A percentile compares a stretch with the other conserved stretches of the same genome.
Conservation (phyloP, 2,113 vertebrate genomes). For the Chloroceryle aenea region DNA sequence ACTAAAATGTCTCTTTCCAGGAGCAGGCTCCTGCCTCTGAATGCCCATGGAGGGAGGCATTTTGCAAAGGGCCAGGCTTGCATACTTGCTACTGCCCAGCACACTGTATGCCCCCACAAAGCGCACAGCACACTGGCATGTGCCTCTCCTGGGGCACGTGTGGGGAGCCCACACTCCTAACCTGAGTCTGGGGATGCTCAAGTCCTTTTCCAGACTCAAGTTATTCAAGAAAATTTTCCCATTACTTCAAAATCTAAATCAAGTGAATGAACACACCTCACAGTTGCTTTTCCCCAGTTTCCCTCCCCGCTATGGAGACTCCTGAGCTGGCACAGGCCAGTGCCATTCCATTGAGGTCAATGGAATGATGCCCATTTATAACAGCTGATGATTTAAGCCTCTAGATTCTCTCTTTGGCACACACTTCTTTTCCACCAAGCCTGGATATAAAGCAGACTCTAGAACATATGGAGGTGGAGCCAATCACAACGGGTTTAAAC, state of each 20-base stretch:
- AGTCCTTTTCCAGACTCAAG: not conserved
- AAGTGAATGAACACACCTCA: not conserved
- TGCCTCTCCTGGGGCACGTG: not conserved
- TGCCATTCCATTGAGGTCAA: not conserved
- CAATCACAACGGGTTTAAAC: not conserved
- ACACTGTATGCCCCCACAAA: not conserved
- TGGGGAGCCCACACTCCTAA: rapidly evolving
- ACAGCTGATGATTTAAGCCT: not conserved
- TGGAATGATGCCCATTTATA: not conserved
- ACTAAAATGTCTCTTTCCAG: not conserved
- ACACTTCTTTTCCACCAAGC: not conserved
- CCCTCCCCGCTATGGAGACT: not conserved
- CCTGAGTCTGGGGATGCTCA: rapidly evolving
- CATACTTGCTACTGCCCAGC: not conserved
- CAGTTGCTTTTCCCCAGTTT: not conserved
- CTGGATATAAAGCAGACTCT: not conserved
- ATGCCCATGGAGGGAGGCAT: not conserved
- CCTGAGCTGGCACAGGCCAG: not conserved
- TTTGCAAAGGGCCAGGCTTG: not conserved
- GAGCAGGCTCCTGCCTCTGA: not conserved
- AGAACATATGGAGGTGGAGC: not conserved
- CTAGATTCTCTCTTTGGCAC: not conserved
- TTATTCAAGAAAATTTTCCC: not conserved
- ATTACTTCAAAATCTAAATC: not conserved
- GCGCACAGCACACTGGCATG: rapidly evolving